These are phyloP conservation scores for Pachydiplax longipennis DNA, from an alignment of 2,888 invertebrate genomes.

Conservation along the genomic window DNA sequence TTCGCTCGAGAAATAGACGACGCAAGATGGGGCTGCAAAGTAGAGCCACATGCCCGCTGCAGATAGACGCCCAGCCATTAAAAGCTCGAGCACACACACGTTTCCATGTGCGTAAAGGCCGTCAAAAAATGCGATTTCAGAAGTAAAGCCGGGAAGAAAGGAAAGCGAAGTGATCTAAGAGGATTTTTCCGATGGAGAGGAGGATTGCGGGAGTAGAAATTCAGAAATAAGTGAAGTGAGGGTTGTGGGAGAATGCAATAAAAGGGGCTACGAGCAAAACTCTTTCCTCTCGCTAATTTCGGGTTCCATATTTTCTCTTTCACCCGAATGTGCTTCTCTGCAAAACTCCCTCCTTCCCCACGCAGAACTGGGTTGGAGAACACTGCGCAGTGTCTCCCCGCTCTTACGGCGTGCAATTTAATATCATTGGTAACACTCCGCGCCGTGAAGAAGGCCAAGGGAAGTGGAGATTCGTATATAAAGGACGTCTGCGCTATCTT, in stretches of 20 bases:
- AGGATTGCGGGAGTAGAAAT: neutral
- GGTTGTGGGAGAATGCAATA: neutral
- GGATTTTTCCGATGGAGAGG: neutral
- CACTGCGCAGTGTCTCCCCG: neutral
- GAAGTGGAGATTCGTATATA: neutral
- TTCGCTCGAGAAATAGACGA: slow-evolving; percentile 24
- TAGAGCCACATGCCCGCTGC: neutral
- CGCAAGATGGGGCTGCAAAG: neutral
- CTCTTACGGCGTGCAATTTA: neutral
- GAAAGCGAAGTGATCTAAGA: neutral
- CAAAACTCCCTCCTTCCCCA: neutral
- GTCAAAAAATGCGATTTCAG: neutral
- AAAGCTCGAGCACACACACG: neutral
- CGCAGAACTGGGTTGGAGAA: neutral
- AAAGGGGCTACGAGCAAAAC: neutral
- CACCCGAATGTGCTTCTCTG: neutral
- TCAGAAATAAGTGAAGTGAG: neutral
- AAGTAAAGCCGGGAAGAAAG: neutral
- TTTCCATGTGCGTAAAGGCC: neutral
- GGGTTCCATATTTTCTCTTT: neutral
- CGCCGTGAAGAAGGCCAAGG: neutral
- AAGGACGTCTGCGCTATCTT: neutral
- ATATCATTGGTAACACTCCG: neutral
- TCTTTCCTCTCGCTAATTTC: neutral
- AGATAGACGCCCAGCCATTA: neutral